Base-by-base conservation (phyloP, 2,888 invertebrate genomes). In the Parascotia fuliginaria region DNA sequence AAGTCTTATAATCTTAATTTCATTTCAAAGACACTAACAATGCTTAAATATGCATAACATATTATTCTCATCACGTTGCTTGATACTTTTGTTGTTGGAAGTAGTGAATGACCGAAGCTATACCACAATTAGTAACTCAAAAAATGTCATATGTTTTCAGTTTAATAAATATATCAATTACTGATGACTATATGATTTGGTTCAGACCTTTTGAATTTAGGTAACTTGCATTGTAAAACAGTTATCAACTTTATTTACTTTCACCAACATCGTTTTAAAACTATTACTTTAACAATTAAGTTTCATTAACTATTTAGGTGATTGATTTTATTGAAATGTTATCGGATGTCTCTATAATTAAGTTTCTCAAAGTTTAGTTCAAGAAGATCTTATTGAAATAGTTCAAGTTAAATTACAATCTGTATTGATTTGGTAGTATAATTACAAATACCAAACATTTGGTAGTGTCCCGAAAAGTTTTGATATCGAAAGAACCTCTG, bases 1-100 rank as follows among this genome's bases (percentile, higher is more conserved):
- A 37, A 43, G 50, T 48, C 43, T 62, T 52, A 44, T 47, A 60
- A 58, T 49, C 61, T 60, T 65, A 65, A 69, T 63, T 65, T 67
- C 43, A 59, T 69, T 62, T 64, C 44, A 55, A 48, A 65, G 48
- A 52, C 29, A 46, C 43, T n/a, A n/a, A n/a, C n/a, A n/a, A n/a
- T 65, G 61, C 67, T 72, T 72, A 52, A 66, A 64, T 63, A 56
- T 38, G 11, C 15, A 52, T 3, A 14, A 32, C n/a, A 38, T 46
- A 50, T 59, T 27, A 64, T 64, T 59, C 49, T 3, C 24, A 29
- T 56, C 56, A 58, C 59, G 55, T 53, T 40, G 11, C 31, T n/a
- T 42, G 45, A 46, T 34, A 44, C 24, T 36, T 12, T 5, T 16
- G 38, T 28, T 2, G 9, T 13, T 9, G 14, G 15, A 5, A 3